These are phyloP conservation scores for Gavia stellata DNA, from an alignment of 2,113 vertebrate genomes.

Conservation along the genomic window DNA sequence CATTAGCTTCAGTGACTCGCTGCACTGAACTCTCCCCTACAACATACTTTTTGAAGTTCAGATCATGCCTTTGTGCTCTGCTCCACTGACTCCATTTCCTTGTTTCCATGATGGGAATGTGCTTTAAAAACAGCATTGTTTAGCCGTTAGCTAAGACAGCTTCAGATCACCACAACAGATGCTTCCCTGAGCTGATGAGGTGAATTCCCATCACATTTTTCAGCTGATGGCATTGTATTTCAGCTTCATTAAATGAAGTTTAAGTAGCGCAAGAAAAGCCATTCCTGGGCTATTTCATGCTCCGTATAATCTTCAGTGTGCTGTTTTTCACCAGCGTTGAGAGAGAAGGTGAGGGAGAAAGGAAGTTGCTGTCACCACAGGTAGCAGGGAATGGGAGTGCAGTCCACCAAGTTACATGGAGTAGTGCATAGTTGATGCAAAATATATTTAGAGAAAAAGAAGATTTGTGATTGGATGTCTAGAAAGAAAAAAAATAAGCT, in stretches of 20 bases:
- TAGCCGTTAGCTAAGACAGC: conserved; percentile 25
- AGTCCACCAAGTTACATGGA: background rate
- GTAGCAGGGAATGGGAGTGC: background rate
- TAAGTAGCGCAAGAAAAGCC: conserved; percentile 46
- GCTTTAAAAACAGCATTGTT: conserved; percentile 17
- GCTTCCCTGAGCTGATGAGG: conserved; percentile 28
- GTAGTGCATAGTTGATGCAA: background rate
- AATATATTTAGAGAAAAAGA: background rate
- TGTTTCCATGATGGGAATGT: background rate
- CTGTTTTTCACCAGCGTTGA: conserved; percentile 37
- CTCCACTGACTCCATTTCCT: conserved; percentile 16
- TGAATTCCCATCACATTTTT: conserved; percentile 51
- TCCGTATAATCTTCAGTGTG: conserved; percentile 30
- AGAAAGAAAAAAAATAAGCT: background rate
- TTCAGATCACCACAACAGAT: conserved; percentile 41
- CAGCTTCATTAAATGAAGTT: conserved; percentile 68
- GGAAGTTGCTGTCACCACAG: background rate
- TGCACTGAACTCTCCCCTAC: background rate
- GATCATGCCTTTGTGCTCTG: background rate
- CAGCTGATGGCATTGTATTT: conserved; percentile 61
- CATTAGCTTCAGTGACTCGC: background rate
- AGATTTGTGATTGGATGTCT: background rate
- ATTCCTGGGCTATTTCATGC: conserved; percentile 69
- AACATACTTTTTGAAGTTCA: background rate
- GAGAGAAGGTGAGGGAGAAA: conserved; percentile 7